Conservation (phyloP, 92 coral and sea anemone genomes). For the Zoanthus solanderi region DNA sequence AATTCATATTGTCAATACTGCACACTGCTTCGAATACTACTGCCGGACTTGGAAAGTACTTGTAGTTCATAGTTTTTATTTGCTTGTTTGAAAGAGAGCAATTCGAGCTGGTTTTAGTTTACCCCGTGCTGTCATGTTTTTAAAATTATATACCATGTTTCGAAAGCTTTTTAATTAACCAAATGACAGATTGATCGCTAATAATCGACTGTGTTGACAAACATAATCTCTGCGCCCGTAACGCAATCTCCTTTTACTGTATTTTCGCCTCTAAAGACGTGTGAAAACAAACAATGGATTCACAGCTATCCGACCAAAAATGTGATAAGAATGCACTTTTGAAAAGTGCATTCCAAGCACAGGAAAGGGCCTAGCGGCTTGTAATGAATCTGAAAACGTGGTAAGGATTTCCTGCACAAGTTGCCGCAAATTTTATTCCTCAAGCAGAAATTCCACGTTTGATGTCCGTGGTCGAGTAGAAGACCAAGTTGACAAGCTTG, state of each 20-base stretch:
- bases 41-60: not conserved
- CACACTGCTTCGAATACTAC: not conserved
- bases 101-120: not conserved
- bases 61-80: not conserved
- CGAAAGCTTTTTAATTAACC: not conserved
- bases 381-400: not conserved
- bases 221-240: too few relatives aligned
- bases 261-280: too few relatives aligned
- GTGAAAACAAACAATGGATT: too few relatives aligned
- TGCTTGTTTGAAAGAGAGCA: not conserved
- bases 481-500: not conserved
- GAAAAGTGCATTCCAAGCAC: too few relatives aligned
- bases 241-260: too few relatives aligned
- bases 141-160: not conserved
- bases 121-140: not conserved
- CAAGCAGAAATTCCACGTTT: not conserved
- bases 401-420: not conserved
- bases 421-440: not conserved
- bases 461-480: not conserved
- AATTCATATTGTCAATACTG: not conserved
- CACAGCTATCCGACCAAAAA: too few relatives aligned
- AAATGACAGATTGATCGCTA: too few relatives aligned
- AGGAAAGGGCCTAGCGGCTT: too few relatives aligned
- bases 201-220: too few relatives aligned
- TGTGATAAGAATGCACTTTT: too few relatives aligned